Percentiles rank a stretch among this genome's conserved stretches.
Conservation (phyloP, 2,888 invertebrate species). For the Sinhomidia bicolor region DNA sequence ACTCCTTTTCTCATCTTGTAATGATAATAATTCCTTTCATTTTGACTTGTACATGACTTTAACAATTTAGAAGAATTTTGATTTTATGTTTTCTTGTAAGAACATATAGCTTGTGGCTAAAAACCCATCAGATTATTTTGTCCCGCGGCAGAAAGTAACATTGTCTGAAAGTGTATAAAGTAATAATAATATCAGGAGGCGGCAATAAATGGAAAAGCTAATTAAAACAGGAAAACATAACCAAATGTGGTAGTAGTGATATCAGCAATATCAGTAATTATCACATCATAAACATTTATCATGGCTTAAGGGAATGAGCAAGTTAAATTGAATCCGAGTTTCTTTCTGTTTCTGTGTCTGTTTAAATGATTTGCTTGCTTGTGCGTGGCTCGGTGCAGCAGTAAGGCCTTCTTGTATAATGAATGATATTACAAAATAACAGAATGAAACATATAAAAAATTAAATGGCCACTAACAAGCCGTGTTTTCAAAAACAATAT, state of each 20-base stretch:
- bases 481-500: conserved; percentile 11
- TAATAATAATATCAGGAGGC: neutral
- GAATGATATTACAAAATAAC: too few species aligned
- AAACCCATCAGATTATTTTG: neutral
- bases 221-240: neutral
- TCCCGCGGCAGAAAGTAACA: too few species aligned
- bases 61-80: too few species aligned
- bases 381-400: too few species aligned
- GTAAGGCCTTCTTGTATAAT: too few species aligned
- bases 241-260: conserved; percentile 1
- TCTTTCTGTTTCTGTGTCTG: too few species aligned
- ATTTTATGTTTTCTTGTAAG: neutral
- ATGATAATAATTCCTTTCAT: too few species aligned
- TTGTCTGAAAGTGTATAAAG: too few species aligned
- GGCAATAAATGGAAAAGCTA: neutral
- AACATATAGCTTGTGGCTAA: neutral
- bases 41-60: too few species aligned
- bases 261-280: conserved; percentile 49
- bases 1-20: neutral
- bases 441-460: neutral
- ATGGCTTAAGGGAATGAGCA: neutral
- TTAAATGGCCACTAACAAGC: neutral
- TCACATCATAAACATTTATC: conserved; percentile 59
- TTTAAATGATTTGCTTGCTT: too few species aligned
- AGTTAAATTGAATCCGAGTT: neutral